These are phyloP conservation scores for Trachops cirrhosus DNA, from an alignment of 2,797 vertebrate species.

Conservation along the genomic window DNA sequence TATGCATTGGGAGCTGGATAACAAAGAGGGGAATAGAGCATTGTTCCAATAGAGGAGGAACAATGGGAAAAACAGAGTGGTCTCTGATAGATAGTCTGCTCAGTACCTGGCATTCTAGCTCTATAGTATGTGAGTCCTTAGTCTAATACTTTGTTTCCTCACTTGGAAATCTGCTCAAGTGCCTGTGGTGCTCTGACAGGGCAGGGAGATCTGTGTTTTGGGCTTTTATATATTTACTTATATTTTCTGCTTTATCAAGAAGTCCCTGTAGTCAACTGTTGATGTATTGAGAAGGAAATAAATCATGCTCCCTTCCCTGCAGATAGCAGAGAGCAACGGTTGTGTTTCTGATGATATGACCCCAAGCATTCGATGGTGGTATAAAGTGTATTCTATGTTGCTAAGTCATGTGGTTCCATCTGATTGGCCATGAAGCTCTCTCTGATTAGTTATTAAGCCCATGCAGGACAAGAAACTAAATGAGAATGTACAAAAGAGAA, in stretches of 20 bases:
- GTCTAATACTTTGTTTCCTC: background rate
- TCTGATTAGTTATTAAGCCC: background rate
- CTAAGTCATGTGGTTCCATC: background rate
- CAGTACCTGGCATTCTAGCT: background rate
- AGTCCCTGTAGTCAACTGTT: background rate
- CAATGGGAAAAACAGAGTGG: background rate
- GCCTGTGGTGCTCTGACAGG: background rate
- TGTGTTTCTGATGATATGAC: background rate
- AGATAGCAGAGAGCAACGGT: background rate
- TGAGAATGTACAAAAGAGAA: background rate
- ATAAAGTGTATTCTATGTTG: background rate
- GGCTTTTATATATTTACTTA: background rate
- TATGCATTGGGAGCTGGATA: background rate
- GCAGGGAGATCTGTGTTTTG: background rate
- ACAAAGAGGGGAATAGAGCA: background rate
- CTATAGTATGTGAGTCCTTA: background rate
- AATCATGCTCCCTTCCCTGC: background rate
- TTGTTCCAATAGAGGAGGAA: background rate
- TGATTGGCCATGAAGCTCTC: background rate
- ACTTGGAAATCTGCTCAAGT: background rate
- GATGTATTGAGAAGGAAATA: background rate
- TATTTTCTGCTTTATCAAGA: background rate
- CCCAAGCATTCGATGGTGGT: background rate
- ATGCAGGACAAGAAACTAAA: background rate
- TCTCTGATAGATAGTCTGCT: background rate